These are phyloP conservation scores for Caerostris extrusa DNA, from an alignment of 1,140 invertebrate species.

Conservation along the genomic window DNA sequence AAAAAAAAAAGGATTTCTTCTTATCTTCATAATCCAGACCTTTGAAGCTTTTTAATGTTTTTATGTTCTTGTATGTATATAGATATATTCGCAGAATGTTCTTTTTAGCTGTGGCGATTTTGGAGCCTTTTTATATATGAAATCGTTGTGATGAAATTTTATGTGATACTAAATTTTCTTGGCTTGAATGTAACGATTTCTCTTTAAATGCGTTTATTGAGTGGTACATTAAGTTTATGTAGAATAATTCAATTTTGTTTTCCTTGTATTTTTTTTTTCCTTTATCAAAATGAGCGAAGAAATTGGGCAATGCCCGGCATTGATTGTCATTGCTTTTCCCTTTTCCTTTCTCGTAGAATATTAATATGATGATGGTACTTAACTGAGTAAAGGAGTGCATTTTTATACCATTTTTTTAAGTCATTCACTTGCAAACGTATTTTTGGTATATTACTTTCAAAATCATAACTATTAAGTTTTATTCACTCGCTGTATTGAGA, in stretches of 20 bases:
- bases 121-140: slow-evolving; percentile 30
- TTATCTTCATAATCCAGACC: slow-evolving; percentile 64
- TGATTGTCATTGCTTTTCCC: background rate
- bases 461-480: background rate
- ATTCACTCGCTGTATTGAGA: background rate
- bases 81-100: slow-evolving; percentile 46
- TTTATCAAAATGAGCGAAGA: background rate
- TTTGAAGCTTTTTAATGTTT: slow-evolving; percentile 70
- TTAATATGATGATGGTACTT: background rate
- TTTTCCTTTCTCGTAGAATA: background rate
- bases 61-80: slow-evolving; percentile 64
- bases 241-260: slow-evolving; percentile 49
- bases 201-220: slow-evolving; percentile 29
- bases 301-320: slow-evolving; percentile 4
- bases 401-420: background rate
- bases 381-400: background rate
- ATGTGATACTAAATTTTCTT: slow-evolving; percentile 63
- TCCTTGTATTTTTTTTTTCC: background rate
- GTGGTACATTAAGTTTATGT: slow-evolving; percentile 58
- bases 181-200: slow-evolving; percentile 49
- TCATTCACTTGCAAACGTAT: background rate
- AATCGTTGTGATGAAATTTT: slow-evolving; percentile 54
- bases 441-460: background rate
- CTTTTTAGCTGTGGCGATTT: slow-evolving; percentile 19
- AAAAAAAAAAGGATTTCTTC: slow-evolving; percentile 8